These are phyloP conservation scores for Protobothrops mucrosquamatus DNA, from an alignment of 2,113 vertebrate species.

Conservation along the genomic window DNA sequence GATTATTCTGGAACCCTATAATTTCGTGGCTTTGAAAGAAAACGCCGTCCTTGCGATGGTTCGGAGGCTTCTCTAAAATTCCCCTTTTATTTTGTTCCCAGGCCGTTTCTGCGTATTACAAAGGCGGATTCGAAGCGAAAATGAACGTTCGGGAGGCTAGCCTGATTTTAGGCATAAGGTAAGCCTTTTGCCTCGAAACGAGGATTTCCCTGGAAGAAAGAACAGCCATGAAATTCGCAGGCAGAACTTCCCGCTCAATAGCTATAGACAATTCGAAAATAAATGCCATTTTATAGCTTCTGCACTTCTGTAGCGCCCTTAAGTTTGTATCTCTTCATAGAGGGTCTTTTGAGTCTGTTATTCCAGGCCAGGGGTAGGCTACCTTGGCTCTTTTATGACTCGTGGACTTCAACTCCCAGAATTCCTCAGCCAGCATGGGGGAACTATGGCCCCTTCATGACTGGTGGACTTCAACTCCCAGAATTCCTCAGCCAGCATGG, in stretches of 20 bases:
- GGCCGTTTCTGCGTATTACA: conserved; percentile 87
- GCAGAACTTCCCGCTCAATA: background rate
- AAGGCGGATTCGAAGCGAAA: conserved; percentile 94
- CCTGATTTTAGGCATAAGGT: conserved; percentile 93
- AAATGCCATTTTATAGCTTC: background rate
- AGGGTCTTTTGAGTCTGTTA: background rate
- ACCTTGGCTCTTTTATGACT: too few species aligned
- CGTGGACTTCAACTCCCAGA: too few species aligned
- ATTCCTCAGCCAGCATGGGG: too few species aligned
- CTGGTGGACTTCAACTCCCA: too few species aligned
- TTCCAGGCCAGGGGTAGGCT: background rate
- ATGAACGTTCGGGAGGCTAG: conserved; percentile 92
- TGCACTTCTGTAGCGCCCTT: background rate
- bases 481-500: too few species aligned
- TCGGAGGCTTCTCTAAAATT: conserved; percentile 53
- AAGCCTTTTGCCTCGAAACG: conserved; percentile 53
- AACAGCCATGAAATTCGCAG: background rate
- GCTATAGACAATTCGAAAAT: background rate
- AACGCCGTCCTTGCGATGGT: conserved; percentile 21
- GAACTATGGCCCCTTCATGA: too few species aligned
- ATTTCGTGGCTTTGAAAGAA: conserved; percentile 8
- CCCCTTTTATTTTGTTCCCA: conserved; percentile 56
- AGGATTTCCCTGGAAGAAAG: conserved; percentile 40
- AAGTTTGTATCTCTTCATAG: background rate
- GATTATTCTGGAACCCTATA: background rate